A percentile compares a stretch with the other conserved stretches of the same genome.
Evolutionary conservation across 2,888 invertebrate species (phyloP).

Genomic region (Caradrina clavipalpis): DNA sequence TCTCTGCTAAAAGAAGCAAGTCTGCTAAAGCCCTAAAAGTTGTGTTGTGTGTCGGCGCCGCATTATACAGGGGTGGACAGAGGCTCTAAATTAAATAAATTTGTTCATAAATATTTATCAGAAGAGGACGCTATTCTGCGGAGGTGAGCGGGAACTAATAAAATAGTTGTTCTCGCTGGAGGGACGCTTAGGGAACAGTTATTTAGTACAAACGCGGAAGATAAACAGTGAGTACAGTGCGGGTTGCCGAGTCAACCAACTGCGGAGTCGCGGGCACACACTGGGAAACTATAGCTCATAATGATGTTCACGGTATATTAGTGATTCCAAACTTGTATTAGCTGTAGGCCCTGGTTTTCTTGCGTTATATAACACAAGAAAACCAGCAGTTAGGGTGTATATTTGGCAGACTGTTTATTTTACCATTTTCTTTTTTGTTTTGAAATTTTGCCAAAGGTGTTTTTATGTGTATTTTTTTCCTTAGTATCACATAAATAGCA

Average conservation of each 20-base stretch:
- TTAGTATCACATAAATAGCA: too few relatives aligned
- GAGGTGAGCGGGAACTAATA: conserved; percentile 59
- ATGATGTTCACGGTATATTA: background rate
- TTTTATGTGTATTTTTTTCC: too few relatives aligned
- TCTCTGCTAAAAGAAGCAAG: conserved; percentile 1
- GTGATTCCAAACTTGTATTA: too few relatives aligned
- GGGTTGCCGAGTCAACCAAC: conserved; percentile 2
- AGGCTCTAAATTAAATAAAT: conserved; percentile 69
- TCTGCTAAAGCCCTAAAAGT: conserved; percentile 25
- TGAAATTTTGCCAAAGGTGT: too few relatives aligned
- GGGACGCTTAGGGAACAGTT: conserved; percentile 25
- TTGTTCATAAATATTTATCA: conserved; percentile 70
- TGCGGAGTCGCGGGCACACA: conserved; percentile 6
- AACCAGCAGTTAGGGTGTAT: too few relatives aligned
- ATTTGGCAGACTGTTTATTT: too few relatives aligned
- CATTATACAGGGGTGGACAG: conserved; percentile 64
- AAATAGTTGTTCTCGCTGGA: conserved; percentile 54
- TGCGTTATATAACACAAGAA: too few relatives aligned
- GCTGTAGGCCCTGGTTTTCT: too few relatives aligned
- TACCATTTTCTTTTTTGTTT: too few relatives aligned
- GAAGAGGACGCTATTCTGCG: conserved; percentile 54
- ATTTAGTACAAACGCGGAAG: conserved; percentile 34
- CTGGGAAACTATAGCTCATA: background rate
- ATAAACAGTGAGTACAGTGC: conserved; percentile 31
- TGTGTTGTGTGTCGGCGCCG: conserved; percentile 41